phyloP scores from a whole-genome alignment of 2,888 invertebrate species.

The Meteorus cinctellus region DNA sequence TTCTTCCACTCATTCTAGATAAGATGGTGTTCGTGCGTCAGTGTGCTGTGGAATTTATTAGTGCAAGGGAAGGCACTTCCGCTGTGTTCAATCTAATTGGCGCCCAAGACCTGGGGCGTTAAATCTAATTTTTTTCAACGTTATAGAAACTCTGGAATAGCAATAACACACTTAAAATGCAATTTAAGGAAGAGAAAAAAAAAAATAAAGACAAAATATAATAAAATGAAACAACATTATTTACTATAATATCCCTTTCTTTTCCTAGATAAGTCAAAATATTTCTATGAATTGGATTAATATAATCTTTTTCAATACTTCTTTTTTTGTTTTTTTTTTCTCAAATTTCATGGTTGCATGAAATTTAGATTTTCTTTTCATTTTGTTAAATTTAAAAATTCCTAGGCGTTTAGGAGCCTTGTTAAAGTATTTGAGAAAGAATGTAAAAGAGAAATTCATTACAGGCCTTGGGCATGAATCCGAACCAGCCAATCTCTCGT shows the following conservation, averaged over 20 bases:
- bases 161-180: slow-evolving; percentile 26
- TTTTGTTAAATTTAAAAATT: not conserved
- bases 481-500: slow-evolving; percentile 63
- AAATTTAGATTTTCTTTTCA: slow-evolving; percentile 9
- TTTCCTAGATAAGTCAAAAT: slow-evolving; percentile 18
- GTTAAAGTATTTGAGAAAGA: not conserved
- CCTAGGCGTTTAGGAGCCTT: not conserved
- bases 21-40: slow-evolving; percentile 51
- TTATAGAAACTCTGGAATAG: slow-evolving; percentile 13
- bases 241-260: not conserved
- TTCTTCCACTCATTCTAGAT: slow-evolving; percentile 47
- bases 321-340: not conserved
- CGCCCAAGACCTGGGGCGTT: slow-evolving; percentile 55
- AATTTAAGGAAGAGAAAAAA: slow-evolving; percentile 30
- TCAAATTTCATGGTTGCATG: slow-evolving; percentile 24
- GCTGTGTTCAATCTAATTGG: slow-evolving; percentile 62
- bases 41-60: slow-evolving; percentile 63
- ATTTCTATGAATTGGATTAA: slow-evolving; percentile 18
- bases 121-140: slow-evolving; percentile 44
- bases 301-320: not conserved
- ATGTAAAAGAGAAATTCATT: slow-evolving; percentile 42
- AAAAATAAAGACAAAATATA: slow-evolving; percentile 40
- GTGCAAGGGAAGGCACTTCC: slow-evolving; percentile 73
- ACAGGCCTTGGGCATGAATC: slow-evolving; percentile 58
- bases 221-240: slow-evolving; percentile 17